phyloP scores from a whole-genome alignment of 2,888 invertebrate species.

The Stenotaenia linearis region DNA sequence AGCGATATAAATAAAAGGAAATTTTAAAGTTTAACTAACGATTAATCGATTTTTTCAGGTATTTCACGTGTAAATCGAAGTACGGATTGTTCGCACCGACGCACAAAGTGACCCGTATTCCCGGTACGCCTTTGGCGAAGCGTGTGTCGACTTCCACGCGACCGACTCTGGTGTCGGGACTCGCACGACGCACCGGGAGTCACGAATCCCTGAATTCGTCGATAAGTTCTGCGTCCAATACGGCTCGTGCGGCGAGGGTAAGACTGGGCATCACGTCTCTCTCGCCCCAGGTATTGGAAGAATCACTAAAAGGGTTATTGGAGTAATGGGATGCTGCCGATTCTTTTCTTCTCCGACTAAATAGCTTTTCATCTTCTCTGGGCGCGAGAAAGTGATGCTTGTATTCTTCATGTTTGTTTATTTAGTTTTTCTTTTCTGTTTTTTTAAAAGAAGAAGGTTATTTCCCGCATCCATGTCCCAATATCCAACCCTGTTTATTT shows the following conservation, averaged over 20 bases:
- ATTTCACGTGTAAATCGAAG: slow-evolving; percentile 85
- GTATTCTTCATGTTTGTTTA: not conserved
- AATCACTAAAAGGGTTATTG: not conserved
- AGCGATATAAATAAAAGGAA: not conserved
- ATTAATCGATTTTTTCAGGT: slow-evolving; percentile 56
- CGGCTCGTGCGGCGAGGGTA: slow-evolving; percentile 57
- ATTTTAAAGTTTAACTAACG: not conserved
- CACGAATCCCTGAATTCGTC: slow-evolving; percentile 84
- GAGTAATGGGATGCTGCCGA: slow-evolving; percentile 8
- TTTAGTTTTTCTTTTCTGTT: not conserved
- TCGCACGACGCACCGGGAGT: slow-evolving; percentile 56
- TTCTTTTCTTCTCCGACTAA: not conserved
- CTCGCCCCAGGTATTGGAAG: slow-evolving; percentile 29
- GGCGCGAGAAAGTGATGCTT: not conserved
- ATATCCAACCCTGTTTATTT: not conserved
- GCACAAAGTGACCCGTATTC: slow-evolving; percentile 81
- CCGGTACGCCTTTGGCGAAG: slow-evolving; percentile 56
- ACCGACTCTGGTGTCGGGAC: slow-evolving; percentile 30
- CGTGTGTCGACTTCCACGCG: slow-evolving; percentile 50
- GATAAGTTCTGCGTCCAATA: slow-evolving; percentile 57
- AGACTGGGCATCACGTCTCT: slow-evolving; percentile 68
- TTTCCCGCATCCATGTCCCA: not conserved
- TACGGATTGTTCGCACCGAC: slow-evolving; percentile 91
- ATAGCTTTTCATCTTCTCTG: not conserved
- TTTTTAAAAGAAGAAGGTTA: not conserved